Evolutionary conservation across 2,797 vertebrate species (phyloP).

Genomic region (Enteromius thamalakanensis): DNA sequence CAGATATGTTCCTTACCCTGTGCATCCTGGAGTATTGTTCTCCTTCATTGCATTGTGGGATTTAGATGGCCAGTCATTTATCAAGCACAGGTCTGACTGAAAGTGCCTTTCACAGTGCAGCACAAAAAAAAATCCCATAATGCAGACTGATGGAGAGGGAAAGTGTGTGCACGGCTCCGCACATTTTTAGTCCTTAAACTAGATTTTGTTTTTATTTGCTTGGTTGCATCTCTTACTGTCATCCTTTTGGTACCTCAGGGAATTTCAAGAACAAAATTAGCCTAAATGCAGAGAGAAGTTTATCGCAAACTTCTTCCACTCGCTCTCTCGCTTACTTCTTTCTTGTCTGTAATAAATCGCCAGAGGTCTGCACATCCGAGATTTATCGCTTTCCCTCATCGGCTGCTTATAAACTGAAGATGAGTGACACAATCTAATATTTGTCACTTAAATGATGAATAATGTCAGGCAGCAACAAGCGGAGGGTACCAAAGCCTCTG

Average conservation of each 20-base stretch:
- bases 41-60: constrained; percentile 30
- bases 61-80: constrained; percentile 39
- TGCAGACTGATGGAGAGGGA: constrained; percentile 20
- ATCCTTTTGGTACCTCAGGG: constrained; percentile 37
- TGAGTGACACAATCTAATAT: constrained; percentile 76
- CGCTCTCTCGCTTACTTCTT: constrained; percentile 47
- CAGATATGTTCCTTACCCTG: background rate
- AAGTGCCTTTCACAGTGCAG: constrained; percentile 38
- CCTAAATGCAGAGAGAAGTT: constrained; percentile 42
- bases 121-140: background rate
- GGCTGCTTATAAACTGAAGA: constrained; percentile 68
- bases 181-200: constrained; percentile 33
- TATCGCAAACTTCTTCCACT: constrained; percentile 50
- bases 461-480: constrained; percentile 69
- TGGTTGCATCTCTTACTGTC: constrained; percentile 60
- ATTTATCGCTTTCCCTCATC: constrained; percentile 67
- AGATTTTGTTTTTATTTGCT: constrained; percentile 68
- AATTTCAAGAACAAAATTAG: constrained; percentile 20
- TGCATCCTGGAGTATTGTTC: constrained; percentile 16
- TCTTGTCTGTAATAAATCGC: constrained; percentile 66
- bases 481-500: constrained; percentile 66
- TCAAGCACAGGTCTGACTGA: constrained; percentile 29
- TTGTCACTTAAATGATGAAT: constrained; percentile 75
- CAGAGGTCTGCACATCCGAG: constrained; percentile 55
- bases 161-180: background rate